These are phyloP conservation scores for Drepanosiphum platanoidis DNA, from an alignment of 2,888 invertebrate genomes.

Conservation along the genomic window DNA sequence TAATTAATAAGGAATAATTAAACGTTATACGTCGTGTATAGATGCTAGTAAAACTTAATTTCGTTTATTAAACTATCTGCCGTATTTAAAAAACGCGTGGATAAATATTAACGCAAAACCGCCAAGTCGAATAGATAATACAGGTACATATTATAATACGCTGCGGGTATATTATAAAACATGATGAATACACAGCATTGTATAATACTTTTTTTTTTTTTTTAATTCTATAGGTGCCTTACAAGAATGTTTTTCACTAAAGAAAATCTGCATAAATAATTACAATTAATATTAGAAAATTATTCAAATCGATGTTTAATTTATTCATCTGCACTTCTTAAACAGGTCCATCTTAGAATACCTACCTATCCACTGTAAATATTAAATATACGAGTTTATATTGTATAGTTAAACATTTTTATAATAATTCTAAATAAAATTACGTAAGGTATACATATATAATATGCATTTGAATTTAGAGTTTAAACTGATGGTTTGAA, in stretches of 20 bases:
- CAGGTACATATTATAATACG: constrained; percentile 8
- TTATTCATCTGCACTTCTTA: background rate
- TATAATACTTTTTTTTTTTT: background rate
- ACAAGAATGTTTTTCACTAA: constrained; percentile 10
- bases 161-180: background rate
- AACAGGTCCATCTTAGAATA: background rate
- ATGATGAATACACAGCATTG: background rate
- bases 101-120: background rate
- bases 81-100: background rate
- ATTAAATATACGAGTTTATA: background rate
- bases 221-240: background rate
- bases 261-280: background rate
- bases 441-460: no score
- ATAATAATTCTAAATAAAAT: no score
- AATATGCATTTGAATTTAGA: no score
- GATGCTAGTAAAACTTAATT: background rate
- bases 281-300: constrained; percentile 22
- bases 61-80: background rate
- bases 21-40: background rate
- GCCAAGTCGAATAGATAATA: background rate
- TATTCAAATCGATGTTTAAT: constrained; percentile 36
- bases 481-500: no score
- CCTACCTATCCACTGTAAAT: background rate
- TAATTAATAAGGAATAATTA: background rate
- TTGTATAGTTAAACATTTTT: no score